A percentile compares a stretch with the other conserved stretches of the same genome.
These are phyloP conservation scores for Cyclopterus lumpus DNA, from an alignment of 2,797 vertebrate species.

Conservation along the genomic window DNA sequence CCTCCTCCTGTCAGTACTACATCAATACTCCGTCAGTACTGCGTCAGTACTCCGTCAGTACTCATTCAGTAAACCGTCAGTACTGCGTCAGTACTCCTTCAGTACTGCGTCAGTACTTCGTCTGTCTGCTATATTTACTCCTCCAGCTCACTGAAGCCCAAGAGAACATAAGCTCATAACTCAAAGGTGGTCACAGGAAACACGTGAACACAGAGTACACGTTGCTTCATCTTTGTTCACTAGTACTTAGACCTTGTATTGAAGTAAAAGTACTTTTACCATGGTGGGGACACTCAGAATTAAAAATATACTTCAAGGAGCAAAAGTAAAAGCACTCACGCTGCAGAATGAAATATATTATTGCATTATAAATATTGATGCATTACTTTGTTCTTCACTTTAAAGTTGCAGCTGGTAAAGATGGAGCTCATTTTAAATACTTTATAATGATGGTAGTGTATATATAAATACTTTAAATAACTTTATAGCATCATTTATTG, in stretches of 20 bases:
- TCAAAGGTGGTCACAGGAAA: not conserved
- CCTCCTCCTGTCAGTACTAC: too few species aligned
- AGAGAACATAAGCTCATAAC: too few species aligned
- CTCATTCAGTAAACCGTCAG: too few species aligned
- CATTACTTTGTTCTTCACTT: too few species aligned
- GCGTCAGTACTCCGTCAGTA: too few species aligned
- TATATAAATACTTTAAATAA: not conserved
- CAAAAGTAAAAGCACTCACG: not conserved
- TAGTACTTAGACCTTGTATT: not conserved
- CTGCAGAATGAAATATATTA: not conserved
- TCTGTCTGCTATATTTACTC: slow-evolving; percentile 24
- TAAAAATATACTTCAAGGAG: not conserved
- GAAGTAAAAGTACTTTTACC: not conserved
- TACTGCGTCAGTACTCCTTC: too few species aligned
- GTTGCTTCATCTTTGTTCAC: not conserved
- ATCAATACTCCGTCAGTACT: too few species aligned
- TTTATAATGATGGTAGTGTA: not conserved
- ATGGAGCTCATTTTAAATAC: not conserved
- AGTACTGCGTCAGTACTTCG: too few species aligned
- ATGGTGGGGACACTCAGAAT: not conserved
- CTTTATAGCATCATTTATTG: not conserved
- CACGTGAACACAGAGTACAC: not conserved
- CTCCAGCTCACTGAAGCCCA: slow-evolving; percentile 10
- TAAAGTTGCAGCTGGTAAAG: not conserved
- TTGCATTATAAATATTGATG: not conserved